These are phyloP conservation scores for Leiothrix lutea DNA, from an alignment of 2,113 vertebrate genomes.

Conservation along the genomic window DNA sequence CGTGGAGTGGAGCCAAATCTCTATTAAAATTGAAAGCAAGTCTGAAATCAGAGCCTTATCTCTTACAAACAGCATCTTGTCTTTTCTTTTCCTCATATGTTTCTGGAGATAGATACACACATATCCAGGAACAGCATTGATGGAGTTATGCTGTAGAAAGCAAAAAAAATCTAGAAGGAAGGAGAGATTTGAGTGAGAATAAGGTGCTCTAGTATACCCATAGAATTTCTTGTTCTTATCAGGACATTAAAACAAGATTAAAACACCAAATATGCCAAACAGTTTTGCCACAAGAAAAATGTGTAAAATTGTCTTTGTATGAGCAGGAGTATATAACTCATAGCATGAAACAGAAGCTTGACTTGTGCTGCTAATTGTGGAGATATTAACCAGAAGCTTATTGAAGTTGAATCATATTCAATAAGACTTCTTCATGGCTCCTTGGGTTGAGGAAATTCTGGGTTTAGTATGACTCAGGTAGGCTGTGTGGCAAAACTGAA, in stretches of 20 bases:
- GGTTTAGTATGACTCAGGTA: not conserved
- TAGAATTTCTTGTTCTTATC: not conserved
- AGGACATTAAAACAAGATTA: not conserved
- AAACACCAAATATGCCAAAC: not conserved
- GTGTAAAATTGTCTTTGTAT: not conserved
- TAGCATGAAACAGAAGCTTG: not conserved
- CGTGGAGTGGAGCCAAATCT: not conserved
- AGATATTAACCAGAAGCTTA: not conserved
- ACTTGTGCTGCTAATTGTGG: not conserved
- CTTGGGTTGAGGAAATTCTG: not conserved
- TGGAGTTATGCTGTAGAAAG: not conserved
- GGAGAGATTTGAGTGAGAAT: not conserved
- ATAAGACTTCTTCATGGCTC: not conserved
- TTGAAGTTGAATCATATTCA: not conserved
- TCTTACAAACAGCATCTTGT: not conserved
- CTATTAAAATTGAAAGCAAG: not conserved
- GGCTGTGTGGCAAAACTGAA: not conserved
- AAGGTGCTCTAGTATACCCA: not conserved
- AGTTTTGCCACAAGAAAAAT: not conserved
- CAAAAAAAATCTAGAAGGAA: not conserved
- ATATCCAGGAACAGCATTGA: not conserved
- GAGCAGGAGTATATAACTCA: not conserved
- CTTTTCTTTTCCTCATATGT: not conserved
- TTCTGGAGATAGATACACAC: not conserved
- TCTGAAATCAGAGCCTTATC: not conserved